Conservation (phyloP, 2,797 vertebrate species). For the Buphagus erythrorhynchus region DNA sequence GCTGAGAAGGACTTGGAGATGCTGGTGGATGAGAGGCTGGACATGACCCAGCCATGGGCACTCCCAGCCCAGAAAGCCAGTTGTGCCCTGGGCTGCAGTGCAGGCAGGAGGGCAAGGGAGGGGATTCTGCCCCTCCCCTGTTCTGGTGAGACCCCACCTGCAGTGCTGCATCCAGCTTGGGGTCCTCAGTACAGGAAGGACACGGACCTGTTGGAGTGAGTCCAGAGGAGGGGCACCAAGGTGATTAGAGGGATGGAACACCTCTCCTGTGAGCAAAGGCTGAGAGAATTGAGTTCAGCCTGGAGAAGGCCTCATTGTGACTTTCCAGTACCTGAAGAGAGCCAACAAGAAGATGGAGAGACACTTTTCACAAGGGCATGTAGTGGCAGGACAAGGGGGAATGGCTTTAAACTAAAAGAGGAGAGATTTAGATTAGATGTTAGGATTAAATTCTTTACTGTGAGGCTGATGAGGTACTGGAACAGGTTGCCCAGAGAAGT, state of each 20-base stretch:
- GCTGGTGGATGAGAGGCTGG: not conserved
- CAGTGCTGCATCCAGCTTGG: not conserved
- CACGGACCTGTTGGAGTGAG: not conserved
- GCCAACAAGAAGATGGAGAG: not conserved
- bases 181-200: not conserved
- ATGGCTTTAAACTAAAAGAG: not conserved
- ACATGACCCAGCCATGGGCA: not conserved
- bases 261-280: not conserved
- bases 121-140: not conserved
- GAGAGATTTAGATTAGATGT: not conserved
- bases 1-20: not conserved
- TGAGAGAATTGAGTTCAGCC: not conserved
- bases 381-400: not conserved
- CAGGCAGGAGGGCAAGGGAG: not conserved
- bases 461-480: not conserved
- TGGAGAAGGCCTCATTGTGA: not conserved
- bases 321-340: not conserved
- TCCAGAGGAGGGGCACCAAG: not conserved
- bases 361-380: not conserved
- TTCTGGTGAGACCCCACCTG: not conserved
- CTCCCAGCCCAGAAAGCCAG: not conserved
- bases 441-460: not conserved
- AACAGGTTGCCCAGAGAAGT: not conserved
- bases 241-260: not conserved
- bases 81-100: fast-evolving